These are phyloP conservation scores for Paraescarpia echinospica DNA, from an alignment of 1,140 invertebrate genomes.

Conservation along the genomic window DNA sequence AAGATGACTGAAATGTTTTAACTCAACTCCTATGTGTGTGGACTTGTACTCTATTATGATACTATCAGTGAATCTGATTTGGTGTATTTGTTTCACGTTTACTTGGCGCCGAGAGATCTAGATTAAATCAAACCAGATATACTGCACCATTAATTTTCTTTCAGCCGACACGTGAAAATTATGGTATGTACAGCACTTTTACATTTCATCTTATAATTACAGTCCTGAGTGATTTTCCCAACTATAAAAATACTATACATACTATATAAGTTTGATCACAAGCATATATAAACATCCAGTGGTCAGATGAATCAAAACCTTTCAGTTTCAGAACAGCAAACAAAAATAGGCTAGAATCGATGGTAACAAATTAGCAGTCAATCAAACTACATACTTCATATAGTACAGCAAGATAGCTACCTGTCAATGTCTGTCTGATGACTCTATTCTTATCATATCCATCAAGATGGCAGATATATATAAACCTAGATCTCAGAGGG, in stretches of 20 bases:
- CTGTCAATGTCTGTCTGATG: not conserved
- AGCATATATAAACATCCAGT: not conserved
- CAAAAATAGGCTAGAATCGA: not conserved
- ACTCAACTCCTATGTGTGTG: not conserved
- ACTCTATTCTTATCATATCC: not conserved
- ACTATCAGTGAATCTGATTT: not conserved
- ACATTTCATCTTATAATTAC: not conserved
- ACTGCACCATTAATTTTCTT: not conserved
- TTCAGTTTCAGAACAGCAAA: not conserved
- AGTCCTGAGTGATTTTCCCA: not conserved
- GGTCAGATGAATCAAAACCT: not conserved
- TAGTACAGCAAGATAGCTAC: not conserved
- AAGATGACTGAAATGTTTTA: not conserved
- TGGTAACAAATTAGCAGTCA: not conserved
- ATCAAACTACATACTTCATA: too few relatives aligned
- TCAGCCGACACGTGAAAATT: not conserved
- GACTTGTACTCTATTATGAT: not conserved
- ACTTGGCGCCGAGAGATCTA: not conserved
- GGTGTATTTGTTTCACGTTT: not conserved
- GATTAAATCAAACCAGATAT: not conserved
- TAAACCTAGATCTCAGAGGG: not conserved
- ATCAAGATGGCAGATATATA: slow-evolving; percentile 1
- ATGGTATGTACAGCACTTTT: not conserved
- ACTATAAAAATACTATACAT: not conserved
- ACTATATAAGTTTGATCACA: not conserved